These are phyloP conservation scores for Madoqua kirkii DNA, from an alignment of 2,113 vertebrate genomes.

Conservation along the genomic window DNA sequence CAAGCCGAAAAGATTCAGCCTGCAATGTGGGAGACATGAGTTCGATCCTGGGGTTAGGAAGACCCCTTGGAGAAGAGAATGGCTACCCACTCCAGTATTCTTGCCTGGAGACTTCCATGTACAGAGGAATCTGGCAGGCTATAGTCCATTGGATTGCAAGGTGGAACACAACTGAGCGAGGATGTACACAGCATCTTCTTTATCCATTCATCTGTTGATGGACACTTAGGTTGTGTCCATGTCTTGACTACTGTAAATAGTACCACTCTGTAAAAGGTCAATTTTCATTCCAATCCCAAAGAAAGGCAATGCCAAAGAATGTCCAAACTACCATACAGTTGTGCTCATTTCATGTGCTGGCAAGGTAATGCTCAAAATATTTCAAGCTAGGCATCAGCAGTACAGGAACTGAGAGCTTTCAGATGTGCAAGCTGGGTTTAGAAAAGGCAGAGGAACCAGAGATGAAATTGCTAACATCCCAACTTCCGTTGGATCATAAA, in stretches of 20 bases:
- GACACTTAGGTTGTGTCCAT: not conserved
- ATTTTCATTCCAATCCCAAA: not conserved
- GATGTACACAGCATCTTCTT: not conserved
- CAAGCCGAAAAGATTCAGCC: not conserved
- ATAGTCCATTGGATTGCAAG: not conserved
- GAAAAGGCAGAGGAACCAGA: not conserved
- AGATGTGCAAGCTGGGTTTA: not conserved
- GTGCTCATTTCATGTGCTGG: not conserved
- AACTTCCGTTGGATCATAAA: not conserved
- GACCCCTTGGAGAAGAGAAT: not conserved
- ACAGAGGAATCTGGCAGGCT: not conserved
- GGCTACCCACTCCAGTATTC: not conserved
- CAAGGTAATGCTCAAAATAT: not conserved
- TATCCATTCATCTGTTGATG: not conserved
- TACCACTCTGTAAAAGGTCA: not conserved
- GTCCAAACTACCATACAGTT: not conserved
- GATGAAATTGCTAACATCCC: not conserved
- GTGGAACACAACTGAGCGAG: not conserved
- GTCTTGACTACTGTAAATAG: not conserved
- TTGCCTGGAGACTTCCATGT: not conserved
- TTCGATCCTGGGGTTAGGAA: not conserved
- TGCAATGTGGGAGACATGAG: not conserved
- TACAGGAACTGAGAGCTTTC: not conserved
- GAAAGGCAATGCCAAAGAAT: not conserved
- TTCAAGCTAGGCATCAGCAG: not conserved